phyloP scores from a whole-genome alignment of 1,140 invertebrate species.

The Zaprionus tsacasi region DNA sequence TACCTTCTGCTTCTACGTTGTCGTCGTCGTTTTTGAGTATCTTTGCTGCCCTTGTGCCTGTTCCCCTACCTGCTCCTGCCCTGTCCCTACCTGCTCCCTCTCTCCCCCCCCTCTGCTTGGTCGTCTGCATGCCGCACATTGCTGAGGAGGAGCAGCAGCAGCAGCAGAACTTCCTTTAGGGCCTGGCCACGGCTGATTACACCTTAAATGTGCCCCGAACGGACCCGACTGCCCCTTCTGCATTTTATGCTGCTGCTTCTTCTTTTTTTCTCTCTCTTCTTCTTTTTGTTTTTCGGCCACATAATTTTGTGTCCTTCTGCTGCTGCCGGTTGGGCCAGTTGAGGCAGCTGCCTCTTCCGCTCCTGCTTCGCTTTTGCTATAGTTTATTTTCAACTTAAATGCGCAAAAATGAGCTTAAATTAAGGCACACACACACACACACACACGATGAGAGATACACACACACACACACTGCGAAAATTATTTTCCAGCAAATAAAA shows the following conservation, averaged over 20 bases:
- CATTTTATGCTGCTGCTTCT: slow-evolving; percentile 15
- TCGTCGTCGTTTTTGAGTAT: slow-evolving; percentile 34
- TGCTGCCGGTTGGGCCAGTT: slow-evolving; percentile 68
- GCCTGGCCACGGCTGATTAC: slow-evolving; percentile 76
- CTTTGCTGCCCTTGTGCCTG: slow-evolving; percentile 2
- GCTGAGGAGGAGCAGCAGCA: slow-evolving; percentile 62
- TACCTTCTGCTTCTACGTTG: slow-evolving; percentile 36
- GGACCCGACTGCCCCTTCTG: neutral
- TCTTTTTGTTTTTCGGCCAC: slow-evolving; percentile 61
- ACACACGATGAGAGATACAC: slow-evolving; percentile 38
- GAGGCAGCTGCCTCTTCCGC: slow-evolving; percentile 46
- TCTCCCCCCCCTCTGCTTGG: neutral
- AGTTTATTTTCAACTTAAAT: slow-evolving; percentile 79
- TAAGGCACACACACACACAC: slow-evolving; percentile 71
- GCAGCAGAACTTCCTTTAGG: slow-evolving; percentile 72
- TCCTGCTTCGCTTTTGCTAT: slow-evolving; percentile 49
- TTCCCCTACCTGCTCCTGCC: neutral
- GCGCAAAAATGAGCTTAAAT: slow-evolving; percentile 81
- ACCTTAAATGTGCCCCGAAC: slow-evolving; percentile 68
- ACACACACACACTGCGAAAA: slow-evolving; percentile 52
- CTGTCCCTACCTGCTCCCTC: neutral
- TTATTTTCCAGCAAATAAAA: slow-evolving; percentile 80
- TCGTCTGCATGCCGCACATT: slow-evolving; percentile 77
- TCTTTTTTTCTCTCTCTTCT: neutral
- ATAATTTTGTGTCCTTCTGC: slow-evolving; percentile 73